These are phyloP conservation scores for Teleiodes luculella DNA, from an alignment of 2,888 invertebrate species.

Conservation along the genomic window DNA sequence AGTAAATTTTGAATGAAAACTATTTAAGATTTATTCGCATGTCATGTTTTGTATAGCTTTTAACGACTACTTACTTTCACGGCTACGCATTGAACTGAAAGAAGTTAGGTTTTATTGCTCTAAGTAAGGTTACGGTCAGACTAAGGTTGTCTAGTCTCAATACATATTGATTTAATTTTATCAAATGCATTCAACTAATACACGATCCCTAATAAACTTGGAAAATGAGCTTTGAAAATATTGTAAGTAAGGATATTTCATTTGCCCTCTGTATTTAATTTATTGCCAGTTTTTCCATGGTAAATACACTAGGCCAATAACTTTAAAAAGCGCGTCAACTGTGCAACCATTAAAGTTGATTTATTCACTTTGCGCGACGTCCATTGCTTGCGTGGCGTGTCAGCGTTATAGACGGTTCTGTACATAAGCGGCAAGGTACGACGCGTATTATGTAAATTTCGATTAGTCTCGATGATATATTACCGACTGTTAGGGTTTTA, in stretches of 20 bases:
- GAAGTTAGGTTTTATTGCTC: no score
- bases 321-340: constrained; percentile 53
- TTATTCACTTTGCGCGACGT: constrained; percentile 45
- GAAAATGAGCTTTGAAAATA: no score
- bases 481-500: constrained; percentile 42
- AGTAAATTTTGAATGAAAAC: no score
- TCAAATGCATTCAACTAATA: no score
- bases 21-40: no score
- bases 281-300: background rate
- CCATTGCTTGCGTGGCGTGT: constrained; percentile 49
- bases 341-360: constrained; percentile 51
- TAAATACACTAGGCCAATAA: constrained; percentile 16
- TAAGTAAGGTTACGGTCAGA: no score
- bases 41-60: no score
- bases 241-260: background rate
- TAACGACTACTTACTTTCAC: no score
- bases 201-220: no score
- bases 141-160: no score
- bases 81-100: no score
- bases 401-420: constrained; percentile 27
- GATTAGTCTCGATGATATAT: constrained; percentile 36
- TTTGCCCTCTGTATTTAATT: background rate
- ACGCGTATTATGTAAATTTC: constrained; percentile 29
- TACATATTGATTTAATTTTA: no score
- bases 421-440: constrained; percentile 46